Percentiles rank a stretch among this genome's conserved stretches.
Conservation (phyloP, 2,113 vertebrate species). For the Pavo muticus region DNA sequence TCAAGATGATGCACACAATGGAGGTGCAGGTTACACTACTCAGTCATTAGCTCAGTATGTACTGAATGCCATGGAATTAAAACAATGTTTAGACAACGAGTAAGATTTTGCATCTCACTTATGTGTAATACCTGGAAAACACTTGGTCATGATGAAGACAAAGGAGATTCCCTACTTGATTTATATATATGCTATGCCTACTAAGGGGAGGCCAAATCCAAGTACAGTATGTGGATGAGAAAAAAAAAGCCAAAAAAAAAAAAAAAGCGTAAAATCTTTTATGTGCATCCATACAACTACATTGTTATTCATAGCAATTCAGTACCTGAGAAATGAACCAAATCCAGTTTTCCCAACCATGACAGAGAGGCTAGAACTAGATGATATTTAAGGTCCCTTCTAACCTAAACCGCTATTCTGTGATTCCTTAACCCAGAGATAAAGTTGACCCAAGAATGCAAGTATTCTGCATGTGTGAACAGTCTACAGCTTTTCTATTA, state of each 20-base stretch:
- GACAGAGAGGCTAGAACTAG: not conserved
- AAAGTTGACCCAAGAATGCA: not conserved
- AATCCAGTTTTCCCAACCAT: not conserved
- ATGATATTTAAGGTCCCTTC: not conserved
- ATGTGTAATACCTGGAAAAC: not conserved
- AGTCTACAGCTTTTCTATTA: slow-evolving; percentile 33
- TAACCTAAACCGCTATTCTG: not conserved
- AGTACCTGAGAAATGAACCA: not conserved
- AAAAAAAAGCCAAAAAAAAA: not conserved
- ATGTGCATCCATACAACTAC: not conserved
- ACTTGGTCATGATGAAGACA: not conserved
- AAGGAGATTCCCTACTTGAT: not conserved
- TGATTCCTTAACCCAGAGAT: not conserved
- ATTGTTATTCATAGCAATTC: not conserved
- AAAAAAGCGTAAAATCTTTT: not conserved
- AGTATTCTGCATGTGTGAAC: not conserved
- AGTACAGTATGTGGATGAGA: not conserved
- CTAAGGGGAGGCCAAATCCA: not conserved
- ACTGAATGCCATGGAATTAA: not conserved
- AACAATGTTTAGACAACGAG: not conserved
- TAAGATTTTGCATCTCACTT: not conserved
- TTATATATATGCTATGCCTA: not conserved
- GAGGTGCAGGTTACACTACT: not conserved
- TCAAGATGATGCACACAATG: not conserved
- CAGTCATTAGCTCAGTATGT: not conserved